Base-by-base conservation (phyloP, 2,797 vertebrate species). In the Spinus pinus region DNA sequence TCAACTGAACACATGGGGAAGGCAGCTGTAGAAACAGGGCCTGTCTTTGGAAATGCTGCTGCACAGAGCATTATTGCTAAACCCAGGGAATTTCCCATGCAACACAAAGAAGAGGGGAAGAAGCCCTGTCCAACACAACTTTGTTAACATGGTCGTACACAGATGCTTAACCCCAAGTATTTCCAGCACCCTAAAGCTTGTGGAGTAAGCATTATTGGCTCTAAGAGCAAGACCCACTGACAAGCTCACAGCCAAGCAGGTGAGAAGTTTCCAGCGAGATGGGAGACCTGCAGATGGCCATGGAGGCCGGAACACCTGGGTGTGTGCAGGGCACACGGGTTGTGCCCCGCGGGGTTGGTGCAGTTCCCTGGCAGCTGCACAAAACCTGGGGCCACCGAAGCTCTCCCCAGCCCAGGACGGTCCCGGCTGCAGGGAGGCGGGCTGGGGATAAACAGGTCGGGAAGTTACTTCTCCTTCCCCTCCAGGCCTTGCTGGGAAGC, bases 231-330 rank as follows among this genome's bases (percentile, higher is more conserved):
- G 16, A 18, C 31, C 15, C 20, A 27, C 62, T 3, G 31, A 23
- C 4, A 16, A 12, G 35, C 14, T 62, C 64, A 35, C 20, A 13
- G 16, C 0, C 0, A 47, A 56, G 30, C 0, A 0, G n/a, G 6
- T 1, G 6, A 39, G 19, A 73, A 67, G 60, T 41, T 70, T 37
- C 56, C 50, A 69, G 35, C 3, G 21, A 64, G 54, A 42, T 18
- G 24, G 44, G 14, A 49, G 8, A 23, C 28, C 7, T 2, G 0
- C 6, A 13, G 42, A 14, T 1, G 31, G 10, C 42, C 64, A n/a
- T 0, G 0, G 44, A 46, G 30, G 15, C 20, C 6, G 1, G 22
- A 60, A 22, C 2, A 14, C 10, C 35, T 1, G 6, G 51, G 33
- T 1, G 5, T 0, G 4, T 1, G 14, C 62, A 37, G 58, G 42